Evolutionary conservation across 2,888 invertebrate genomes (phyloP), one percentile per base, ranked within the genome.

Genomic region (Horisme vitalbata): DNA sequence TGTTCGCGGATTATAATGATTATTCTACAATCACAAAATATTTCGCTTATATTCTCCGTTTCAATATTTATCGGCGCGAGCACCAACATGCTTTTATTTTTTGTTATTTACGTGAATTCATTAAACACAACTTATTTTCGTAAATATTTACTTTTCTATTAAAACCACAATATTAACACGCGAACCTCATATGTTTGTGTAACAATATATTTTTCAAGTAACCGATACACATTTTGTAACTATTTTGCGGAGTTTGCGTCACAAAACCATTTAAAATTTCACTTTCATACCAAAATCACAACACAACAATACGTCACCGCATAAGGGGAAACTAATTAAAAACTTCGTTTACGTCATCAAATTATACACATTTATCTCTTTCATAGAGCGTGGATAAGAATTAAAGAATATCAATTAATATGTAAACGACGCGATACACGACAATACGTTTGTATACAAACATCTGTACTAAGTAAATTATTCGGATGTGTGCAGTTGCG

Each of bases 401-500:
- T n/a, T n/a, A n/a, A n/a, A n/a, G n/a, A n/a, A n/a, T n/a, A n/a
- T n/a, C n/a, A n/a, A n/a, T n/a, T n/a, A n/a, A n/a, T n/a, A n/a
- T n/a, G n/a, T n/a, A n/a, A n/a, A n/a, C n/a, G n/a, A n/a, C n/a
- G n/a, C n/a, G n/a, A n/a, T n/a, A 12, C 18, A 30, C 28, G 23
- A 35, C 43, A 18, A 14, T 21, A 7, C 24, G 36, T 37, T 31
- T 26, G 31, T 35, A 12, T 32, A 23, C 15, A 21, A 12, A 10
- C 27, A 9, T 15, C 11, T 18, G 7, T 23, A 28, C 32, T 30
- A 13, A 18, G 12, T 23, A 15, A 21, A 6, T 10, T 31, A 28
- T 26, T 38, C 12, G 51, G 27, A 47, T 41, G 26, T 43, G 21
- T 32, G 13, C 32, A 26, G 28, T 44, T 37, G 30, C 36, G 31